Evolutionary conservation across 2,113 vertebrate genomes (phyloP).

Genomic region (Ictalurus furcatus): DNA sequence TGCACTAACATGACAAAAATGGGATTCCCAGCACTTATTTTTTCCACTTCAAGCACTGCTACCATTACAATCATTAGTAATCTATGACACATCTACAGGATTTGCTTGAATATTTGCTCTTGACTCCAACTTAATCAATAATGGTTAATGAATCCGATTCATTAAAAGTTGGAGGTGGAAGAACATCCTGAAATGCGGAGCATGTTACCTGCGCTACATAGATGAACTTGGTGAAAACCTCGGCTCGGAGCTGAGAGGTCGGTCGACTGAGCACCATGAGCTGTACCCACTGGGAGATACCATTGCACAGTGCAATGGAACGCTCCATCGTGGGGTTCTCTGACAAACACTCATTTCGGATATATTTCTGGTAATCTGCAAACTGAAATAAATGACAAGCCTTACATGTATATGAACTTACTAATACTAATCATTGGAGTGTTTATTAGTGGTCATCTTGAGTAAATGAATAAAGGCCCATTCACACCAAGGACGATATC

Average conservation of each 20-base stretch:
- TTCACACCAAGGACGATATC: no score
- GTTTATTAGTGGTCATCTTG: not conserved
- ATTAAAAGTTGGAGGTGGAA: not conserved
- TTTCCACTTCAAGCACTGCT: not conserved
- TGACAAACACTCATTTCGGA: conserved; percentile 88
- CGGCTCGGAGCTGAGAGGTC: conserved; percentile 90
- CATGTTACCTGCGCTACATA: conserved; percentile 88
- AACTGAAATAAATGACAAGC: conserved; percentile 73
- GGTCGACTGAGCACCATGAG: conserved; percentile 98
- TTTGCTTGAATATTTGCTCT: not conserved
- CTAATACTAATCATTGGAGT: not conserved
- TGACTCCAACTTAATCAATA: not conserved
- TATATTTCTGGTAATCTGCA: conserved; percentile 95
- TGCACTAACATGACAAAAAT: not conserved
- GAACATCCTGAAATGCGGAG: not conserved
- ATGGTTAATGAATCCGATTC: not conserved
- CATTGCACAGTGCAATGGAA: conserved; percentile 95
- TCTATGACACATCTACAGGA: not conserved
- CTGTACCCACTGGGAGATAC: conserved; percentile 97
- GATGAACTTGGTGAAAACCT: conserved; percentile 97
- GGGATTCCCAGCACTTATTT: not conserved
- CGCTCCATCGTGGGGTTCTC: conserved; percentile 94
- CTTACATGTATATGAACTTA: not conserved
- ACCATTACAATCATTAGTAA: not conserved
- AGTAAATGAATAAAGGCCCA: not conserved